Base-by-base conservation (phyloP, 2,888 invertebrate genomes). In the Platynereis dumerilii region DNA sequence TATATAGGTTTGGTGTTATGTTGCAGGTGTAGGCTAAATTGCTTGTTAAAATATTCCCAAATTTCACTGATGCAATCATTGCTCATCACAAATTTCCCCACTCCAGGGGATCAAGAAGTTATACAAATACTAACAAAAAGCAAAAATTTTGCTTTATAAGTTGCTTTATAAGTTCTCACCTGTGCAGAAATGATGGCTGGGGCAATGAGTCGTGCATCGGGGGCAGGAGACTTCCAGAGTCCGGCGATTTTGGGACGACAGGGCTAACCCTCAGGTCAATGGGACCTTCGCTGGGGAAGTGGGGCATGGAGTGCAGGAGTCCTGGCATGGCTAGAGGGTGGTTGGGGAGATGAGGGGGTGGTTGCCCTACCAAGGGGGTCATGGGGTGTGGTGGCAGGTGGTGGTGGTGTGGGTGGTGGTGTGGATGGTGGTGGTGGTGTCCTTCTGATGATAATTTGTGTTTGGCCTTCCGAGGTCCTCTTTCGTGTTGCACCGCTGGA, bases 401-500 rank as follows among this genome's bases (percentile, higher is more conserved):
- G 27, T 24, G 64, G 64, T 22, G 64, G 26, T n/a, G 56, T 26
- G 20, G 56, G 22, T 39, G n/a, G 7, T 20, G n/a, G 17, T 22
- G n/a, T 5, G 54, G 54, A n/a, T n/a, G 56, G 56, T 29, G 56
- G 22, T 39, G n/a, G 7, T 20, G n/a, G 3, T 5, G 3, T 7
- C 48, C 48, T n/a, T 48, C 48, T 48, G 62, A 22, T n/a, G 2
- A 17, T 10, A 48, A n/a, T 27, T 53, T 58, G 48, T 58, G 22
- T 85, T 96, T 96, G 5, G 95, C 94, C 85, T 96, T 96, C 67
- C 96, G 89, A 0, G 96, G 96, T 7, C 96, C 96, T 55, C 96
- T 89, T 85, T 96, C 96, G 86, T 96, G 96, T 86, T 96, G 96
- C 69, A 96, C 96, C 82, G 96, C 96, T 96, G 87, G 66, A 66